A percentile compares a stretch with the other conserved stretches of the same genome.
These are phyloP conservation scores for Lynx canadensis DNA, from an alignment of 2,113 vertebrate genomes.

Conservation along the genomic window DNA sequence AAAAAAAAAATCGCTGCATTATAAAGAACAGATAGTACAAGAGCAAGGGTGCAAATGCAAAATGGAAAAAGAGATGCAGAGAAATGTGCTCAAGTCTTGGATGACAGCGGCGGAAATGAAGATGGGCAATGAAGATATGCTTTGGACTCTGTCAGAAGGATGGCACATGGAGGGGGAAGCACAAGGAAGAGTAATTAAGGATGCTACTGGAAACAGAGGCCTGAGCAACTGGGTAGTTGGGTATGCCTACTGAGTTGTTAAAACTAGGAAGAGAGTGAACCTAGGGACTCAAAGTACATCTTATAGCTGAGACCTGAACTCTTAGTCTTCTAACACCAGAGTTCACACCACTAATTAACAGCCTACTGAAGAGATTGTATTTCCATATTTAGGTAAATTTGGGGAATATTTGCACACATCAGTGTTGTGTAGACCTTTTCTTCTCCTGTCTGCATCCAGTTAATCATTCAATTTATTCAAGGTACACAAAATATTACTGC, in stretches of 20 bases:
- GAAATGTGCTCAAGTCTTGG: neutral
- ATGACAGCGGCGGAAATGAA: neutral
- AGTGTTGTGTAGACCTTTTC: neutral
- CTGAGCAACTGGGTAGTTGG: neutral
- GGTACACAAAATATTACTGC: neutral
- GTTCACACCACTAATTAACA: neutral
- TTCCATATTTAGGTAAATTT: neutral
- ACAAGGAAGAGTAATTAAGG: neutral
- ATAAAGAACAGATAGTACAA: neutral
- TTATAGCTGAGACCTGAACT: neutral
- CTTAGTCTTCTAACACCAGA: neutral
- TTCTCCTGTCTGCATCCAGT: neutral
- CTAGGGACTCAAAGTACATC: neutral
- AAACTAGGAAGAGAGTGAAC: neutral
- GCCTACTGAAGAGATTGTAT: neutral
- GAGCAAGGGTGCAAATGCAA: neutral
- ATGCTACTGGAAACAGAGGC: neutral
- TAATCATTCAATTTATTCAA: neutral
- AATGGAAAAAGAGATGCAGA: neutral
- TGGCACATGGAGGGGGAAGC: neutral
- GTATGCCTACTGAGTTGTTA: neutral
- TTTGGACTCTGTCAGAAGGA: neutral
- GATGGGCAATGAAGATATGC: neutral
- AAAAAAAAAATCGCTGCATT: neutral
- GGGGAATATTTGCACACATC: neutral